phyloP scores from a whole-genome alignment of 2,113 vertebrate species.

The Columba janthina region DNA sequence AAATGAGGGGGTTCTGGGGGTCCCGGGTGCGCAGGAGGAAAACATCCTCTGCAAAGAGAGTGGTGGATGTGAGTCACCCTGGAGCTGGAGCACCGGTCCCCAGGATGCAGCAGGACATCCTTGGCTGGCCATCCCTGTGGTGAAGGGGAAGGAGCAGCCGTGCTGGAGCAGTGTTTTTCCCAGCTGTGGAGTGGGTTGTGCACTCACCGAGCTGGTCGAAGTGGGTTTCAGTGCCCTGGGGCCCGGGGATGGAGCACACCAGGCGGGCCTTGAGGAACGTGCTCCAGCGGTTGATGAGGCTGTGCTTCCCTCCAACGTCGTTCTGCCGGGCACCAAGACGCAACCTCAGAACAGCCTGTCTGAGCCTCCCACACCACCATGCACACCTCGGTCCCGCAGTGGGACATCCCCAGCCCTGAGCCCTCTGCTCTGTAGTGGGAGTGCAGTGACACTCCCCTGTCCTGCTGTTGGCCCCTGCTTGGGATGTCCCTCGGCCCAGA shows the following conservation, averaged over 20 bases:
- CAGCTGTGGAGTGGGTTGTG: fast-evolving
- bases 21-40: conserved; percentile 85
- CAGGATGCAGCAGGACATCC: neutral
- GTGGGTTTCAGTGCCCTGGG: conserved; percentile 80
- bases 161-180: fast-evolving
- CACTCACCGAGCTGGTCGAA: conserved; percentile 84
- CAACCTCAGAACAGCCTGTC: neutral
- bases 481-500: neutral
- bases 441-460: neutral
- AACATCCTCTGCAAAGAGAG: conserved; percentile 79
- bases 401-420: neutral
- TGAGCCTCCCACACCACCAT: fast-evolving
- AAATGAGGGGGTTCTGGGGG: conserved; percentile 81
- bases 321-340: conserved; percentile 74
- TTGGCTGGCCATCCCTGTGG: too few species aligned
- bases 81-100: neutral
- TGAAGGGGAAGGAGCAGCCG: fast-evolving
- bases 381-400: neutral
- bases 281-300: conserved; percentile 90
- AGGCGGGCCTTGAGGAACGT: conserved; percentile 88
- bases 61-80: neutral
- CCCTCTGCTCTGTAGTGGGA: neutral
- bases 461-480: neutral
- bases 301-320: conserved; percentile 81
- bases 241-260: conserved; percentile 82